These are phyloP conservation scores for Scomberomorus guttatus DNA, from an alignment of 2,797 vertebrate species.

Conservation along the genomic window DNA sequence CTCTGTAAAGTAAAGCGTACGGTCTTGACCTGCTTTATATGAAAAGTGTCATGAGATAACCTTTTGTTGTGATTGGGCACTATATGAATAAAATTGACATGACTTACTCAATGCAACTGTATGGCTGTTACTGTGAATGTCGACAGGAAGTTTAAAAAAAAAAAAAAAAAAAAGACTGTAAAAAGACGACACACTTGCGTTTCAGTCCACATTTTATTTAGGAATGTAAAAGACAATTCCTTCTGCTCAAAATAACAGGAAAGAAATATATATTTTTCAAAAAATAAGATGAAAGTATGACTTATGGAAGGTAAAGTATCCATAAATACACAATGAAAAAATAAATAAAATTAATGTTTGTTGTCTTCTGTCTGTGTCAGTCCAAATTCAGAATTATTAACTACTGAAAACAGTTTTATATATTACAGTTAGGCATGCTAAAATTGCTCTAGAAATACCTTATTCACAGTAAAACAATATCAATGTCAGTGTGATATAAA, in stretches of 20 bases:
- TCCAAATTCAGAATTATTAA: slow-evolving; percentile 70
- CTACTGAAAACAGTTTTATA: slow-evolving; percentile 73
- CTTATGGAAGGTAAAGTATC: slow-evolving; percentile 71
- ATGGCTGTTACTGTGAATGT: slow-evolving; percentile 45
- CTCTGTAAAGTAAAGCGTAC: no score
- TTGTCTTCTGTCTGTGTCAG: slow-evolving; percentile 65
- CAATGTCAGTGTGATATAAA: slow-evolving; percentile 83
- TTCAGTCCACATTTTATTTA: slow-evolving; percentile 84
- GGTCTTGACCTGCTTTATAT: no score
- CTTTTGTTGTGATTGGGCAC: no score
- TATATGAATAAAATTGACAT: no score
- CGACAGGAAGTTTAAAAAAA: background rate
- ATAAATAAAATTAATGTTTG: slow-evolving; percentile 83
- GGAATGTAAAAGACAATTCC: slow-evolving; percentile 87
- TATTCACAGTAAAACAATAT: slow-evolving; percentile 88
- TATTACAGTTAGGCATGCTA: slow-evolving; percentile 84
- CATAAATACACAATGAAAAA: slow-evolving; percentile 84
- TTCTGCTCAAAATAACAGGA: slow-evolving; percentile 79
- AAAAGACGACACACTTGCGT: slow-evolving; percentile 44
- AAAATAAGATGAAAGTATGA: slow-evolving; percentile 77
- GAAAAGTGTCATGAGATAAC: no score
- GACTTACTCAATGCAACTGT: background rate
- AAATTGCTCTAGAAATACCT: slow-evolving; percentile 84
- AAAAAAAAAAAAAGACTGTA: slow-evolving; percentile 4
- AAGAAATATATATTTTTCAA: slow-evolving; percentile 75